A percentile compares a stretch with the other conserved stretches of the same genome.
These are phyloP conservation scores for Hermaeophaga mercurialis DNA, from an alignment of 2,888 invertebrate genomes.

Conservation along the genomic window DNA sequence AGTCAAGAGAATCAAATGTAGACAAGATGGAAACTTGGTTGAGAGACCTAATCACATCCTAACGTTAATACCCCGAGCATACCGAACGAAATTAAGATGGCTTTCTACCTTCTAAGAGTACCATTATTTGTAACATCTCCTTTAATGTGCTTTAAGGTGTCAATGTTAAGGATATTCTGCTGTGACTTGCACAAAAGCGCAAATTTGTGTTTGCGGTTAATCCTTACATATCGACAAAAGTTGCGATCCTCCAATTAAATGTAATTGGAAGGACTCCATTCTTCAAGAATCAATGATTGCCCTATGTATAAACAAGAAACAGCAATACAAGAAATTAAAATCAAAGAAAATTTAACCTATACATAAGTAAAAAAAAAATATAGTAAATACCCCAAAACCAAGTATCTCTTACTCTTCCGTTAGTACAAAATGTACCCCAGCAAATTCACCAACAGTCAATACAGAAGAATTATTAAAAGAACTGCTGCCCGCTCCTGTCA, in stretches of 20 bases:
- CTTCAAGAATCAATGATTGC: not conserved
- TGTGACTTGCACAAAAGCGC: not conserved
- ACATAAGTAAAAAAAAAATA: not conserved
- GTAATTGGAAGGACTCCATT: not conserved
- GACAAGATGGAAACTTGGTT: constrained; percentile 10
- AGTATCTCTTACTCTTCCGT: not conserved
- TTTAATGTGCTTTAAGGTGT: constrained; percentile 30
- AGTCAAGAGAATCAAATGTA: constrained; percentile 3
- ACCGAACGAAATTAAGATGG: constrained; percentile 27
- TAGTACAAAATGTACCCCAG: not conserved
- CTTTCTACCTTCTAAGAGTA: constrained; percentile 29
- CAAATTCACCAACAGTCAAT: no score
- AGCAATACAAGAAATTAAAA: constrained; percentile 1
- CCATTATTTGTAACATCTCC: constrained; percentile 35
- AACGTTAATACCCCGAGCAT: constrained; percentile 23
- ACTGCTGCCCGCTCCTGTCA: no score
- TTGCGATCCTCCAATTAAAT: constrained; percentile 3
- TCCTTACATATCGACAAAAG: not conserved
- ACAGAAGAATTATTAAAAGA: no score
- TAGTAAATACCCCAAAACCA: not conserved
- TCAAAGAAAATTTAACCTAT: not conserved
- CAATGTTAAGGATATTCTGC: constrained; percentile 26
- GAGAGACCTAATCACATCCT: constrained; percentile 20
- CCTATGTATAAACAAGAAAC: not conserved
- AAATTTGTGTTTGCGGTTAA: constrained; percentile 7